These are phyloP conservation scores for Lasioglossum calceatum DNA, from an alignment of 2,888 invertebrate species.

Conservation along the genomic window DNA sequence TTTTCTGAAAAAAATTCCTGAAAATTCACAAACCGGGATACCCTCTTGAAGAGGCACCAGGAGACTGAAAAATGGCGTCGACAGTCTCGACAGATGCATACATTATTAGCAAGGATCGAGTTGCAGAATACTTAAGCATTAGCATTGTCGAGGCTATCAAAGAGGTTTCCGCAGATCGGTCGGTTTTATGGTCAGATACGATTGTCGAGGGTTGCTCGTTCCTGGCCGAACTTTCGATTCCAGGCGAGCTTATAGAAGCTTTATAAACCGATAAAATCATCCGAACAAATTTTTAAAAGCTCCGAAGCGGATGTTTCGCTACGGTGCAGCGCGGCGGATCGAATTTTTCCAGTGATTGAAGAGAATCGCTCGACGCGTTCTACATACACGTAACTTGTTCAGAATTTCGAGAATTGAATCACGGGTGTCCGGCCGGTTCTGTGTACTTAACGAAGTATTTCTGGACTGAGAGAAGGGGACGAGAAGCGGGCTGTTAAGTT, in stretches of 20 bases:
- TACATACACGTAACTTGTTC: conserved; percentile 52
- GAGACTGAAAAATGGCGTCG: too few species aligned
- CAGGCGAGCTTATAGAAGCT: background rate
- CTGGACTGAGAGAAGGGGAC: background rate
- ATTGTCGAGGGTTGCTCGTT: background rate
- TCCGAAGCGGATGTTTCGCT: background rate
- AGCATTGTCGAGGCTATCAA: background rate
- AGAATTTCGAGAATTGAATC: conserved; percentile 60
- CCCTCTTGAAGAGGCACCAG: too few species aligned
- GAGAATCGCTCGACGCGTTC: background rate
- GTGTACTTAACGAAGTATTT: conserved; percentile 65
- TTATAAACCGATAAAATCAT: background rate
- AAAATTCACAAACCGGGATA: too few species aligned
- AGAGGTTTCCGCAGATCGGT: background rate
- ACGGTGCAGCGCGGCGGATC: background rate
- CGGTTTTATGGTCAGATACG: background rate
- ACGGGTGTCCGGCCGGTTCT: conserved; percentile 26
- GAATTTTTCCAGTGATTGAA: conserved; percentile 7
- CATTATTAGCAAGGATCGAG: background rate
- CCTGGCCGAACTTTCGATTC: background rate
- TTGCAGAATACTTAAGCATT: background rate
- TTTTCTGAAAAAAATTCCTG: too few species aligned
- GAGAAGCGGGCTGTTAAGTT: too few species aligned
- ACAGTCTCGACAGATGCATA: background rate
- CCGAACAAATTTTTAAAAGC: background rate